A percentile compares a stretch with the other conserved stretches of the same genome.
These are phyloP conservation scores for Aphodius granarius DNA, from an alignment of 2,888 invertebrate species.

Conservation along the genomic window DNA sequence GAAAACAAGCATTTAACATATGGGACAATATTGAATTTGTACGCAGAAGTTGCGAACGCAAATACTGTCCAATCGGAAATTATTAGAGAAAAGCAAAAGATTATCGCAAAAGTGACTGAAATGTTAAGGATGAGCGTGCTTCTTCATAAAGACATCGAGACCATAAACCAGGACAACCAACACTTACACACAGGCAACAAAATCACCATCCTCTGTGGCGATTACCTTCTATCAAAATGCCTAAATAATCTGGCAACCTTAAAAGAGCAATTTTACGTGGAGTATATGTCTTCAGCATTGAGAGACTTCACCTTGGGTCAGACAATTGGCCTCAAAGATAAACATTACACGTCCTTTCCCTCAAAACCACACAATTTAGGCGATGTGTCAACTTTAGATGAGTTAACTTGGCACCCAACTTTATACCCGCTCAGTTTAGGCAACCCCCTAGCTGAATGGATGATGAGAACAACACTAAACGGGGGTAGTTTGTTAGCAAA, in stretches of 20 bases:
- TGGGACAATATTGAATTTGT: neutral
- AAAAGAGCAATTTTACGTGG: slow-evolving; percentile 76
- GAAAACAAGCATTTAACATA: neutral
- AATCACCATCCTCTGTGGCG: slow-evolving; percentile 85
- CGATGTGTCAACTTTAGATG: slow-evolving; percentile 35
- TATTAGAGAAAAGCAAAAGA: slow-evolving; percentile 74
- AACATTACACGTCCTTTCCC: slow-evolving; percentile 80
- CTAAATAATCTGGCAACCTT: slow-evolving; percentile 82
- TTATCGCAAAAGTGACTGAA: slow-evolving; percentile 90
- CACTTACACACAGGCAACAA: slow-evolving; percentile 74
- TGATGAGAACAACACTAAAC: slow-evolving; percentile 71
- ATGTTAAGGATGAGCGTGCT: slow-evolving; percentile 87
- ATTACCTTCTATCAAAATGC: slow-evolving; percentile 86
- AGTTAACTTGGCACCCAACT: slow-evolving; percentile 37
- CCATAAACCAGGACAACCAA: neutral
- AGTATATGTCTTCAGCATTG: slow-evolving; percentile 83
- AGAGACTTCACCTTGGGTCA: slow-evolving; percentile 87
- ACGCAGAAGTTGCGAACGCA: neutral
- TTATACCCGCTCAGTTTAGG: slow-evolving; percentile 50
- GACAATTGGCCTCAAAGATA: slow-evolving; percentile 80
- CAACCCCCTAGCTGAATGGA: slow-evolving; percentile 76
- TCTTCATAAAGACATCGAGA: slow-evolving; percentile 4
- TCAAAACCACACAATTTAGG: slow-evolving; percentile 46
- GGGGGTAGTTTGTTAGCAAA: slow-evolving; percentile 76
- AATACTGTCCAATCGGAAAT: slow-evolving; percentile 43